Percentiles rank a stretch among this genome's conserved stretches.
Conservation (phyloP, 2,888 invertebrate species). For the Suillia variegata region DNA sequence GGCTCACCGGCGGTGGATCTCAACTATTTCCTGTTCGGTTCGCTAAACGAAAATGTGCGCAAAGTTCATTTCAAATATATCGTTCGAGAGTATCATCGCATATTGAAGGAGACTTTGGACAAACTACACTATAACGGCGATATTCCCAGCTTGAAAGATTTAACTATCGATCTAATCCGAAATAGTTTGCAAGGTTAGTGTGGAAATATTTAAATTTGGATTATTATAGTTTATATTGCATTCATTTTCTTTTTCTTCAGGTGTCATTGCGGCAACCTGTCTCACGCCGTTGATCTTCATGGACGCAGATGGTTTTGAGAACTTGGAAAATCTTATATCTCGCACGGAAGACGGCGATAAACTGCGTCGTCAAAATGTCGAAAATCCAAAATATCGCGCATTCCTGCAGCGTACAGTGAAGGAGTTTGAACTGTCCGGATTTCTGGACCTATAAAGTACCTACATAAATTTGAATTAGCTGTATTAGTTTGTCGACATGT, state of each 20-base stretch:
- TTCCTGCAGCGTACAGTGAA: slow-evolving; percentile 55
- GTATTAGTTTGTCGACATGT: slow-evolving; percentile 19
- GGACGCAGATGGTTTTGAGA: slow-evolving; percentile 49
- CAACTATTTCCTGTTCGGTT: slow-evolving; percentile 56
- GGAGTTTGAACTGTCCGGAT: slow-evolving; percentile 58
- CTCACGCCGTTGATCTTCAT: slow-evolving; percentile 57
- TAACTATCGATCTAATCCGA: slow-evolving; percentile 55
- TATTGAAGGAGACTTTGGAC: slow-evolving; percentile 48
- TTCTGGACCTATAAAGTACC: slow-evolving; percentile 47
- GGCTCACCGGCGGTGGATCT: slow-evolving; percentile 59
- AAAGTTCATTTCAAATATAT: slow-evolving; percentile 55
- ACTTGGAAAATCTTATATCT: slow-evolving; percentile 47
- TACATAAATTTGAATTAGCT: not conserved
- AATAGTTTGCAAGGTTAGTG: slow-evolving; percentile 57
- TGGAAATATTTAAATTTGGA: not conserved
- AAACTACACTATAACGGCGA: slow-evolving; percentile 49
- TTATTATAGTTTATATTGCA: not conserved
- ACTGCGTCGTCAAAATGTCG: slow-evolving; percentile 53
- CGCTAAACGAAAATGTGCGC: slow-evolving; percentile 56
- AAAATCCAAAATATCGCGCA: slow-evolving; percentile 55
- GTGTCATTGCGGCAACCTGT: slow-evolving; percentile 57
- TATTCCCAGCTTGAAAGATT: slow-evolving; percentile 56
- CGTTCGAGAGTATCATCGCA: slow-evolving; percentile 53
- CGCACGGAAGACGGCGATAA: slow-evolving; percentile 50
- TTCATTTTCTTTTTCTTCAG: slow-evolving; percentile 31